These are phyloP conservation scores for Danaus plexippus DNA, from an alignment of 1,140 invertebrate species.

Conservation along the genomic window DNA sequence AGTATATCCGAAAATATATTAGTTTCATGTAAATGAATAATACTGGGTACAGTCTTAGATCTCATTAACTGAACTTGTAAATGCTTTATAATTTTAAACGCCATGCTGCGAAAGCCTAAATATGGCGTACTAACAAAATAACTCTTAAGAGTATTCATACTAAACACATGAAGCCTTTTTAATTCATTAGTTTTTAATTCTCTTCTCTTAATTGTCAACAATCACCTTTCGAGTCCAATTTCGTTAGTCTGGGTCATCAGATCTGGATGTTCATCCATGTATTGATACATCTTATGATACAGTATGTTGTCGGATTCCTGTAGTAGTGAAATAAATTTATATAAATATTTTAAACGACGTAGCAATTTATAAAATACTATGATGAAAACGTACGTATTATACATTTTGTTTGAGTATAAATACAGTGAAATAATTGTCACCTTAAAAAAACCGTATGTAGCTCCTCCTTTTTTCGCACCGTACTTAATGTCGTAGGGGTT, in stretches of 20 bases:
- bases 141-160: too few relatives aligned
- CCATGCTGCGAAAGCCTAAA: too few relatives aligned
- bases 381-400: background rate
- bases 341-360: background rate
- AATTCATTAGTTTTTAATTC: too few relatives aligned
- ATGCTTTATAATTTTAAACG: too few relatives aligned
- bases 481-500: slow-evolving; percentile 85
- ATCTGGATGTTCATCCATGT: slow-evolving; percentile 79
- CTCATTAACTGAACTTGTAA: too few relatives aligned
- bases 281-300: slow-evolving; percentile 86
- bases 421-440: slow-evolving; percentile 66
- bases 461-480: slow-evolving; percentile 86
- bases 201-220: too few relatives aligned
- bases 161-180: too few relatives aligned
- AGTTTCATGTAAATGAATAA: too few relatives aligned
- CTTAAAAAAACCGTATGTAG: slow-evolving; percentile 88
- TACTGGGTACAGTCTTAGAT: too few relatives aligned
- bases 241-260: slow-evolving; percentile 80
- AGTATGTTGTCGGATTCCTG: slow-evolving; percentile 79
- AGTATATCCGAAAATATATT: too few relatives aligned
- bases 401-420: background rate
- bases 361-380: background rate
- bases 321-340: slow-evolving; percentile 4
- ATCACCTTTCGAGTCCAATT: slow-evolving; percentile 78
- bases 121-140: too few relatives aligned